Base-by-base conservation (phyloP, 2,797 vertebrate species). In the Sebastes jordani region DNA sequence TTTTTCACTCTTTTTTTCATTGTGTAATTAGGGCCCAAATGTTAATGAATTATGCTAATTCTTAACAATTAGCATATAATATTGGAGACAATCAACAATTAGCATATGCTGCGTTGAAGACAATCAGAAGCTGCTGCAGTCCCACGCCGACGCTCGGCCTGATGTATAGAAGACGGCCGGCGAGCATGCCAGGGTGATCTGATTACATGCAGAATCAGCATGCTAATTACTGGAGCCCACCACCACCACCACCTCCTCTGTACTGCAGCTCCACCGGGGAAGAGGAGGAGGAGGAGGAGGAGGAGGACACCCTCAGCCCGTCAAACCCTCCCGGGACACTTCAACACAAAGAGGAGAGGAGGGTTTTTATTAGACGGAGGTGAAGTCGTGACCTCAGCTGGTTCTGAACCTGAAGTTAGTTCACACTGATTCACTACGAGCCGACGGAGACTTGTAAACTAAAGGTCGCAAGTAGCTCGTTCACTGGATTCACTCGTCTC, bases 21-120 rank as follows among this genome's bases (percentile, higher is more conserved):
- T 87, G 91, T 95, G 94, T 94, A 95, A 95, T 96, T 96, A 95
- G 95, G 92, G 88, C 93, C 93, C 92, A 89, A 95, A 96, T 95
- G 95, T 96, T 96, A 95, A 96, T 96, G 95, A 95, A 94, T 96
- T 96, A 96, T 96, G 95, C 91, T 95, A 95, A 96, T 96, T 94
- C 91, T 0, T 58, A 56, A 91, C 94, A 94, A 96, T 96, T 96
- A 95, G 94, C 95, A 96, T 95, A 95, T 94, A 90, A 93, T 95
- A 95, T 95, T 95, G 94, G 94, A 95, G 94, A 94, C 94, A 94
- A 95, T 95, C 94, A 95, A 94, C 92, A 94, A 95, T 95, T 94
- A 95, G 94, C 95, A 95, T 95, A 95, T 92, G 93, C 92, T 94
- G 90, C 89, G 88, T 81, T 89, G 92, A 86, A 95, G 91, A 94